phyloP scores from a whole-genome alignment of 2,113 vertebrate species.

The Brienomyrus brachyistius region DNA sequence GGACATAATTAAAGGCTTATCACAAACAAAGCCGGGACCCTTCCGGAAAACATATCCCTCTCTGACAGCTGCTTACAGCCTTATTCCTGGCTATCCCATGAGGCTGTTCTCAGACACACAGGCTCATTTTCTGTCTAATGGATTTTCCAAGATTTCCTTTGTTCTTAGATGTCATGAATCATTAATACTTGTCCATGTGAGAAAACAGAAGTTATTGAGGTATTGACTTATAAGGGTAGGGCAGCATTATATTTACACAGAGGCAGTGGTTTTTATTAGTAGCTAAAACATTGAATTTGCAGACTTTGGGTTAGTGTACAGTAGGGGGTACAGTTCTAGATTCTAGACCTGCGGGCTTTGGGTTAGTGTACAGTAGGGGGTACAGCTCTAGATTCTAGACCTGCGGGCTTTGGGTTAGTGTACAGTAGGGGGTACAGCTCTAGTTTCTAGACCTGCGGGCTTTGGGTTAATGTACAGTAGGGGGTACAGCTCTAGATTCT shows the following conservation, averaged over 20 bases:
- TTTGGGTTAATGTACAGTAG: not conserved
- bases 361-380: not conserved
- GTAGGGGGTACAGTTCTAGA: not conserved
- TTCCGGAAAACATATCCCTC: not conserved
- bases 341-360: not conserved
- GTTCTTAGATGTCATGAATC: slow-evolving; percentile 14
- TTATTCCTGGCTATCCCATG: not conserved
- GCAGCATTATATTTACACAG: not conserved
- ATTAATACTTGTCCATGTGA: slow-evolving; percentile 6
- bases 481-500: not conserved
- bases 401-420: not conserved
- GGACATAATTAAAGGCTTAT: not conserved
- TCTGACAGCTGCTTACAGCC: not conserved
- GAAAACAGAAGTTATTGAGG: not conserved
- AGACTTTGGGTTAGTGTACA: not conserved
- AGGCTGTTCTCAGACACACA: not conserved
- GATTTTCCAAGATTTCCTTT: slow-evolving; percentile 15
- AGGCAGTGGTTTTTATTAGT: not conserved
- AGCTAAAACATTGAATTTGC: not conserved
- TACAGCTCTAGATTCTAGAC: not conserved
- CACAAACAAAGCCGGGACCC: not conserved
- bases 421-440: not conserved
- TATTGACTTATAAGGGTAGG: not conserved
- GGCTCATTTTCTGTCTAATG: slow-evolving; percentile 7
- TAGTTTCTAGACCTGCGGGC: not conserved